These are phyloP conservation scores for Schizopygopsis malacanthus DNA, from an alignment of 2,797 vertebrate genomes.

Conservation along the genomic window DNA sequence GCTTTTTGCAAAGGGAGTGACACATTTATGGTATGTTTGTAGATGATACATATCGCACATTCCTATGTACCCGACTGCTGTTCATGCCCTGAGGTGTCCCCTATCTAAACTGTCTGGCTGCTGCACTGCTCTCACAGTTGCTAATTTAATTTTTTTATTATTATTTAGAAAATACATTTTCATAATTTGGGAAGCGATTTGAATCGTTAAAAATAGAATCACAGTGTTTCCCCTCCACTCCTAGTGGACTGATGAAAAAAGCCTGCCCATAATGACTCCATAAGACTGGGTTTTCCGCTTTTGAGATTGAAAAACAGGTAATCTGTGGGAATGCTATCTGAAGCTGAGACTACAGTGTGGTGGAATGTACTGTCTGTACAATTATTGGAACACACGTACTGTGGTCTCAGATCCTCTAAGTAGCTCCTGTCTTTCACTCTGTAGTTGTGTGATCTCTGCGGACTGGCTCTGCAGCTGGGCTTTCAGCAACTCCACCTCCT, in stretches of 20 bases:
- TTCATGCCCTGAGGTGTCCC: neutral
- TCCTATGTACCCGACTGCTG: neutral
- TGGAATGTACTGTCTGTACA: neutral
- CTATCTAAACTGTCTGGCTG: neutral
- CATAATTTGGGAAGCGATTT: neutral
- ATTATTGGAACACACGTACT: slow-evolving; percentile 65
- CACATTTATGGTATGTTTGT: slow-evolving; percentile 6
- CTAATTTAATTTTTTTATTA: too few relatives aligned
- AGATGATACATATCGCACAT: neutral
- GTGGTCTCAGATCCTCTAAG: slow-evolving; percentile 77
- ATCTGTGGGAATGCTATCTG: neutral
- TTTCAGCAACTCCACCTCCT: slow-evolving; percentile 87
- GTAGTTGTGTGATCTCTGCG: slow-evolving; percentile 84
- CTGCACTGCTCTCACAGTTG: neutral
- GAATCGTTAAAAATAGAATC: neutral
- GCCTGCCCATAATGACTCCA: neutral
- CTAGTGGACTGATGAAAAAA: neutral
- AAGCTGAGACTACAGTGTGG: neutral
- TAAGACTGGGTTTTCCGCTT: neutral
- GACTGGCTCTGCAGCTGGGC: slow-evolving; percentile 82
- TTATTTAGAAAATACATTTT: neutral
- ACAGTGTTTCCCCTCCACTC: too few relatives aligned
- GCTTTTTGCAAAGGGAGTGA: neutral
- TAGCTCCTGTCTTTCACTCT: slow-evolving; percentile 85
- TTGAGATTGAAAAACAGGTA: neutral